Percentiles rank a stretch among this genome's conserved stretches.
phyloP scores from a whole-genome alignment of 2,113 vertebrate species.

The Tachuris rubrigastra region DNA sequence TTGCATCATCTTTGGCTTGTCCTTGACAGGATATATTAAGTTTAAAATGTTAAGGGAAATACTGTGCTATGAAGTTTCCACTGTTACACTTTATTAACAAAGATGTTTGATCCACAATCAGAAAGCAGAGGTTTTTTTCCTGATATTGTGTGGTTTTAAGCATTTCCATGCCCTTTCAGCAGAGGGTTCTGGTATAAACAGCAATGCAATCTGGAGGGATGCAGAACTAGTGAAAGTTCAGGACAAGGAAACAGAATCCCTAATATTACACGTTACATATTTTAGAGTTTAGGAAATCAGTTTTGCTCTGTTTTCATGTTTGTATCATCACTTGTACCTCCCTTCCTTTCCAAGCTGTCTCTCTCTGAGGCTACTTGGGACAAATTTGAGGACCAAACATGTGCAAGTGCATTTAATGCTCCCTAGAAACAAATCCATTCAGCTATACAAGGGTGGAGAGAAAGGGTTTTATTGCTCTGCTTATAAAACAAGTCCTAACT shows the following conservation, averaged over 20 bases:
- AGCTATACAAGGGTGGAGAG: background rate
- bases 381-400: background rate
- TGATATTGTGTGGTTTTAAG: background rate
- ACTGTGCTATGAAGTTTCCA: background rate
- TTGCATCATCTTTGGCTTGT: background rate
- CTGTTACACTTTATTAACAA: background rate
- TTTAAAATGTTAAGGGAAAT: background rate
- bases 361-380: background rate
- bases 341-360: background rate
- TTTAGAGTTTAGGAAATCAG: background rate
- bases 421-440: background rate
- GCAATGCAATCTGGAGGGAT: background rate
- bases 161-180: background rate
- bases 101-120: background rate
- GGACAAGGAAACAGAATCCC: background rate
- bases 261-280: background rate
- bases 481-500: background rate
- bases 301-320: background rate
- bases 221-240: background rate
- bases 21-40: background rate
- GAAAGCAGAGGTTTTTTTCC: background rate
- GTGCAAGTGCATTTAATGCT: background rate
- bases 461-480: background rate
- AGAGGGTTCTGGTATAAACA: background rate
- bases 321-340: fast-evolving